Percentiles rank a stretch among this genome's conserved stretches.
These are phyloP conservation scores for Drosophila erecta DNA, from an alignment of 1,140 invertebrate species.

Conservation along the genomic window DNA sequence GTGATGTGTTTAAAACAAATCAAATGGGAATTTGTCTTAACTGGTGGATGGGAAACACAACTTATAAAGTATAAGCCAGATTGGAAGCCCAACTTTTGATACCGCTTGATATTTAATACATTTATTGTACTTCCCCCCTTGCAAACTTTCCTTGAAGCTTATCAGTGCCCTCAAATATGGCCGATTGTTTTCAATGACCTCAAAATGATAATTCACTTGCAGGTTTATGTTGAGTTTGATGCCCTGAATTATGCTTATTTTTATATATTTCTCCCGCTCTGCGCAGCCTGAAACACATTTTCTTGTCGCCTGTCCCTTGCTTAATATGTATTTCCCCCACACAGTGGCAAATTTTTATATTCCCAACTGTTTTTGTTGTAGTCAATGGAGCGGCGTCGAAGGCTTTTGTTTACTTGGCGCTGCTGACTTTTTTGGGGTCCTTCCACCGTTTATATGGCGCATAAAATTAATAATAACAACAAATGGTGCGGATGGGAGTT, in stretches of 20 bases:
- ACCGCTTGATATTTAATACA: too few relatives aligned
- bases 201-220: not conserved
- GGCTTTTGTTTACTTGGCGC: conserved; percentile 65
- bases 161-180: not conserved
- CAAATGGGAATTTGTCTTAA: too few relatives aligned
- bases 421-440: conserved; percentile 64
- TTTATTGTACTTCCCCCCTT: too few relatives aligned
- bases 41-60: too few relatives aligned
- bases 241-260: not conserved
- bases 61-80: too few relatives aligned
- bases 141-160: too few relatives aligned
- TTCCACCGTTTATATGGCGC: conserved; percentile 63
- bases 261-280: not conserved
- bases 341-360: conserved; percentile 14
- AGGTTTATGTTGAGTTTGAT: not conserved
- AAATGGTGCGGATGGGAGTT: conserved; percentile 18
- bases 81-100: too few relatives aligned
- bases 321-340: conserved; percentile 24
- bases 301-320: conserved; percentile 26
- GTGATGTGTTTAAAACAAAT: too few relatives aligned
- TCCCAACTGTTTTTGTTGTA: conserved; percentile 8
- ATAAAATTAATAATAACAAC: conserved; percentile 70
- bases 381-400: conserved; percentile 30
- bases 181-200: not conserved
- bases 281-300: too few relatives aligned